A percentile compares a stretch with the other conserved stretches of the same genome.
Evolutionary conservation across 1,140 invertebrate genomes (phyloP).

Genomic region (Anadara kagoshimensis): DNA sequence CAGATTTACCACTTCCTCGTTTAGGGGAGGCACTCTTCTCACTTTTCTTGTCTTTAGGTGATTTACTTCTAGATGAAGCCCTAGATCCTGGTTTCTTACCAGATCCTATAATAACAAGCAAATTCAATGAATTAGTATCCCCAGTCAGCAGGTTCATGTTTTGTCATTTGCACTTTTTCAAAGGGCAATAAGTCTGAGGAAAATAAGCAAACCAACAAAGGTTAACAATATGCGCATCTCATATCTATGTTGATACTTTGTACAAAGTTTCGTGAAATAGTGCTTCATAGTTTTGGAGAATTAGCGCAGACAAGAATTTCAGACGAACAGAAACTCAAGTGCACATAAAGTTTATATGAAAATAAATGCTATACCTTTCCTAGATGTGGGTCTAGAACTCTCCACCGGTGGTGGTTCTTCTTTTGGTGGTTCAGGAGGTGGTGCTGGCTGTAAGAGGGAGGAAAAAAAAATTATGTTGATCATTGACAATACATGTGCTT

Average conservation of each 20-base stretch:
- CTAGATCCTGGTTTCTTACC: slow-evolving; percentile 50
- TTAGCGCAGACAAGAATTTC: too few relatives aligned
- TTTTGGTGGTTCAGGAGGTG: slow-evolving; percentile 54
- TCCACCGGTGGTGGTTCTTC: slow-evolving; percentile 55
- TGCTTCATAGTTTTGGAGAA: too few relatives aligned
- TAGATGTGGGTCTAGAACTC: slow-evolving; percentile 49
- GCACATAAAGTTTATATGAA: too few relatives aligned
- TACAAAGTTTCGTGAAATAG: too few relatives aligned
- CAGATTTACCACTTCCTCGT: slow-evolving; percentile 54
- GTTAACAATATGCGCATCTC: too few relatives aligned
- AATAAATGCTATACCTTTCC: slow-evolving; percentile 40
- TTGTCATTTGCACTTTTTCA: too few relatives aligned
- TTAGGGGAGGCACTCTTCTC: slow-evolving; percentile 63
- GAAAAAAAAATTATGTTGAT: background rate
- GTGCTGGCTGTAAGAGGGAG: slow-evolving; percentile 44
- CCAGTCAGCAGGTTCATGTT: background rate
- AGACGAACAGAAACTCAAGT: too few relatives aligned
- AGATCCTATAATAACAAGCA: slow-evolving; percentile 32
- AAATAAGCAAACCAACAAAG: too few relatives aligned
- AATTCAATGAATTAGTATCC: background rate
- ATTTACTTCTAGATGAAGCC: slow-evolving; percentile 53
- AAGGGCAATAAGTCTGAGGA: too few relatives aligned
- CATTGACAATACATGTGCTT: background rate
- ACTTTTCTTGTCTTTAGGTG: slow-evolving; percentile 49
- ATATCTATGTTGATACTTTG: too few relatives aligned